Base-by-base conservation (phyloP, 2,113 vertebrate species). In the Sialia sialis region DNA sequence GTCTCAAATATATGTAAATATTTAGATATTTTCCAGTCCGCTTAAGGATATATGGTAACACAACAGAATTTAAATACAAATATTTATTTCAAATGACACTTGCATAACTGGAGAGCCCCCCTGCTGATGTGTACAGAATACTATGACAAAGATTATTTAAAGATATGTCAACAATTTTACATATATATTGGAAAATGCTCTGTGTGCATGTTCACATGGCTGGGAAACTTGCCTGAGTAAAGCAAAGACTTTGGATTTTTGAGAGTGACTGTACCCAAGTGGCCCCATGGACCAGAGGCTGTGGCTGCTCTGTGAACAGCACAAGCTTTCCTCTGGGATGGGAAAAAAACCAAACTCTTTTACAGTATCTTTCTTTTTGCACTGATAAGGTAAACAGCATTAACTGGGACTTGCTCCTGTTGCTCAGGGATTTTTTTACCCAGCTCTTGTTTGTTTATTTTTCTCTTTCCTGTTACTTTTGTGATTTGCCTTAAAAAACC, bases 1-100 rank as follows among this genome's bases (percentile, higher is more conserved):
- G 63, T 77, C 70, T 93, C 63, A 89, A 38, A 82, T 76, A 70
- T 48, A 89, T 91, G 77, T 84, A 92, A 95, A 89, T 87, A 93
- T 77, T 92, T 89, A 55, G 19, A 76, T 67, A 54, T 69, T 91
- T 87, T 46, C 62, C 29, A 62, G 13, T 83, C 58, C 93, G 38
- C 84, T 89, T 93, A 73, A 82, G 73, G 68, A 78, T 62, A 46
- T 16, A 32, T 39, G 44, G 62, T 73, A 66, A 82, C 34, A 77
- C 18, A 77, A 51, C 26, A 54, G 63, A 30, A 69, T 83, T 85
- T 36, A 70, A 91, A 87, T 34, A 64, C 29, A 66, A 80, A 60
- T 69, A 38, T 60, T 84, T 87, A 66, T 89, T 91, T 85, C 62
- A 69, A 73, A 51, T 82, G 54, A 60, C 52, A 34, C 41, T 70